A percentile compares a stretch with the other conserved stretches of the same genome.
Conservation (phyloP, 2,113 vertebrate species). For the Lonchura striata region DNA sequence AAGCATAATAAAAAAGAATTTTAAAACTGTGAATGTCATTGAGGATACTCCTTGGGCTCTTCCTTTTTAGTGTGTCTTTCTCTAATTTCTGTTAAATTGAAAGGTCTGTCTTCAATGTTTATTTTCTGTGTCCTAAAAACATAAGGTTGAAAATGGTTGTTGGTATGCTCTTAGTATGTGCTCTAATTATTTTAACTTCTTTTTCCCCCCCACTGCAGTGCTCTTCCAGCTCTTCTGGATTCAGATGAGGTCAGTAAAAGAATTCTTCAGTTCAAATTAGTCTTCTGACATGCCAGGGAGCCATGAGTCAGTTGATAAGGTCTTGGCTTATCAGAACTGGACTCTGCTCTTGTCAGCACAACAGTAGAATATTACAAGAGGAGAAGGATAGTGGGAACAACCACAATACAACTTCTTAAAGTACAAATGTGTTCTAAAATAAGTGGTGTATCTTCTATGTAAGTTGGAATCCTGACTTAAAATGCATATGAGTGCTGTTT, state of each 20-base stretch:
- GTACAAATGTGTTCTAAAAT: not conserved
- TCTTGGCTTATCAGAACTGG: not conserved
- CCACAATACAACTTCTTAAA: not conserved
- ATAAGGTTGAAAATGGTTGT: not conserved
- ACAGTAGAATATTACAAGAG: not conserved
- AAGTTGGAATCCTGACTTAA: not conserved
- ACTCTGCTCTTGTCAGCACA: not conserved
- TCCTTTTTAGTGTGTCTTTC: not conserved
- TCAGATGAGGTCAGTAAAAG: constrained; percentile 83
- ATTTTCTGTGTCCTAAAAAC: not conserved
- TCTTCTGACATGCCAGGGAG: constrained; percentile 27
- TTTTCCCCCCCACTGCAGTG: constrained; percentile 38
- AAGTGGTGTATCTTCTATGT: not conserved
- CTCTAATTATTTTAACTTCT: not conserved
- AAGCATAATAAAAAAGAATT: not conserved
- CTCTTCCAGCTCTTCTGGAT: constrained; percentile 82
- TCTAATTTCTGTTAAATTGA: not conserved
- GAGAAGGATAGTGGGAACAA: not conserved
- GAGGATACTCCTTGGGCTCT: not conserved
- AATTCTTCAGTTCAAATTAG: constrained; percentile 5
- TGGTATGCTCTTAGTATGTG: not conserved
- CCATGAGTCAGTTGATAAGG: not conserved
- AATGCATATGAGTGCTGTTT: not conserved
- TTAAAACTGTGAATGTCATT: not conserved
- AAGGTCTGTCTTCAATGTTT: not conserved